A percentile compares a stretch with the other conserved stretches of the same genome.
phyloP scores from a whole-genome alignment of 2,888 invertebrate genomes.

The Aplocera efformata region DNA sequence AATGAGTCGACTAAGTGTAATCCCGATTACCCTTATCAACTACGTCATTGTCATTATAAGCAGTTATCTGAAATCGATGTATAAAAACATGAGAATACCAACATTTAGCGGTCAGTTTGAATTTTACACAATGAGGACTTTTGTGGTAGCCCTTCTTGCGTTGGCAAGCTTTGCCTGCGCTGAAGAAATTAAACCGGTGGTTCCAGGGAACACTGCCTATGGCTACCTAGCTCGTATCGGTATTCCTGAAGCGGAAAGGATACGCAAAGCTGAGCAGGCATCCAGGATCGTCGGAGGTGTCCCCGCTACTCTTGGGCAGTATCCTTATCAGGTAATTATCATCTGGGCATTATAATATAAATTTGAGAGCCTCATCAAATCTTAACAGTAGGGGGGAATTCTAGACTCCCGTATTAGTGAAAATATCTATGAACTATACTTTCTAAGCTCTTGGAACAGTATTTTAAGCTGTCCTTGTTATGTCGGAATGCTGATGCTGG shows the following conservation, averaged over 20 bases:
- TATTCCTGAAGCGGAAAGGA: constrained; percentile 37
- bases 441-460: too few relatives aligned
- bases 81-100: not conserved
- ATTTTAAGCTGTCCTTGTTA: too few relatives aligned
- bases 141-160: constrained; percentile 24
- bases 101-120: constrained; percentile 1
- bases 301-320: constrained; percentile 36
- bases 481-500: too few relatives aligned
- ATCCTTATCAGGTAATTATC: constrained; percentile 42
- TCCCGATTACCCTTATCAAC: constrained; percentile 4
- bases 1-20: not conserved
- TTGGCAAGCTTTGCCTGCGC: constrained; percentile 26
- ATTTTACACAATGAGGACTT: constrained; percentile 26
- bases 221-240: constrained; percentile 38
- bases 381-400: too few relatives aligned
- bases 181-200: constrained; percentile 5
- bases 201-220: constrained; percentile 30
- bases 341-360: too few relatives aligned
- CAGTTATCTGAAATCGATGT: not conserved
- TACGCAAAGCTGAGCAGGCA: constrained; percentile 34
- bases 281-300: constrained; percentile 44
- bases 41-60: constrained; percentile 1
- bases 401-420: too few relatives aligned
- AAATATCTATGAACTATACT: too few relatives aligned
- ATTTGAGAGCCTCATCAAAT: too few relatives aligned